A percentile compares a stretch with the other conserved stretches of the same genome.
Evolutionary conservation across 2,113 vertebrate genomes (phyloP).

Genomic region (Neomonachus schauinslandi): DNA sequence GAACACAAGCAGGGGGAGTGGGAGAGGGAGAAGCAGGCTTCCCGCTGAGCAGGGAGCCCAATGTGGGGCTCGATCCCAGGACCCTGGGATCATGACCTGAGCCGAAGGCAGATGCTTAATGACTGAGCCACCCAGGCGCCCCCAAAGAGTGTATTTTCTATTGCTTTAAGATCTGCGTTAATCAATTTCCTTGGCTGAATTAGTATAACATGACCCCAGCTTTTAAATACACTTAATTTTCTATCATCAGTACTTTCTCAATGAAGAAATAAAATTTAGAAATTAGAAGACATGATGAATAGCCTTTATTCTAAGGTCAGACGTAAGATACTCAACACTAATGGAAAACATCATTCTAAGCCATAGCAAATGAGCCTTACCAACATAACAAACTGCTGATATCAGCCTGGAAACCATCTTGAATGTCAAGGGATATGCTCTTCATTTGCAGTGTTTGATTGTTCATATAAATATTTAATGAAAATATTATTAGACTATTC

Average conservation of each 20-base stretch:
- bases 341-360: slow-evolving; percentile 75
- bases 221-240: slow-evolving; percentile 74
- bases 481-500: slow-evolving; percentile 85
- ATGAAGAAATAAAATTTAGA: slow-evolving; percentile 66
- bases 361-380: slow-evolving; percentile 66
- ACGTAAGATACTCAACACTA: slow-evolving; percentile 71
- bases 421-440: slow-evolving; percentile 76
- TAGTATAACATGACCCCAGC: slow-evolving; percentile 24
- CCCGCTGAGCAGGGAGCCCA: too few species aligned
- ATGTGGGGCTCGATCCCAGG: too few species aligned
- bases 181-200: slow-evolving; percentile 58
- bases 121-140: too few species aligned
- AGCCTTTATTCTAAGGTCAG: slow-evolving; percentile 70
- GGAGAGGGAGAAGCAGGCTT: too few species aligned
- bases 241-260: slow-evolving; percentile 34
- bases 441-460: slow-evolving; percentile 82
- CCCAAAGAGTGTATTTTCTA: slow-evolving; percentile 23
- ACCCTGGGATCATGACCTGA: too few species aligned
- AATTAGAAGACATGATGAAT: slow-evolving; percentile 72
- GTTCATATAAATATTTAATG: slow-evolving; percentile 85
- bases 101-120: too few species aligned
- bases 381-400: slow-evolving; percentile 66
- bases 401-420: slow-evolving; percentile 73
- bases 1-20: too few species aligned
- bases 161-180: slow-evolving; percentile 13